Percentiles rank a stretch among this genome's conserved stretches.
phyloP scores from a whole-genome alignment of 2,888 invertebrate species.

The Rhynchonema sp. region DNA sequence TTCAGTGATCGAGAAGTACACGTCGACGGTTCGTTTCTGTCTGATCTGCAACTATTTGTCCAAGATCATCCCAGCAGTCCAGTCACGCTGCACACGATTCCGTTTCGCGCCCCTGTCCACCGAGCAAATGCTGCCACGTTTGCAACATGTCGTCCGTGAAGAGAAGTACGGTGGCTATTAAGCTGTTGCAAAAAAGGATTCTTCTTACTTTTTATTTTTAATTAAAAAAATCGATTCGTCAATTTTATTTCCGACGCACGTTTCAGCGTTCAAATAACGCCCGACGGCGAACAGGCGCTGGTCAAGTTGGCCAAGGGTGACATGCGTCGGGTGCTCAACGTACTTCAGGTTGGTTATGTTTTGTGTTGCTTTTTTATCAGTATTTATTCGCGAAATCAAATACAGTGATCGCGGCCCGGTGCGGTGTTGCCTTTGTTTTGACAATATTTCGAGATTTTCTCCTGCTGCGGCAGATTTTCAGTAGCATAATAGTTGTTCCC shows the following conservation, averaged over 20 bases:
- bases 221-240: background rate
- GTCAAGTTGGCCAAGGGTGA: constrained; percentile 78
- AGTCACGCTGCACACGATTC: constrained; percentile 89
- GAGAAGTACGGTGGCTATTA: background rate
- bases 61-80: constrained; percentile 93
- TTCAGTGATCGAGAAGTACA: constrained; percentile 90
- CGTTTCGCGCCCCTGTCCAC: constrained; percentile 70
- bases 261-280: constrained; percentile 54
- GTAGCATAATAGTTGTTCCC: too few species aligned
- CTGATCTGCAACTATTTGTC: constrained; percentile 95
- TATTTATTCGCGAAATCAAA: background rate
- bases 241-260: background rate
- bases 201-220: background rate
- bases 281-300: constrained; percentile 71
- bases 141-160: constrained; percentile 51
- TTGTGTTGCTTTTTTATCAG: background rate
- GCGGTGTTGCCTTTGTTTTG: background rate
- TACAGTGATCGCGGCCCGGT: background rate
- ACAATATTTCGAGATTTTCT: too few species aligned
- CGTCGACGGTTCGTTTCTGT: constrained; percentile 92
- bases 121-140: constrained; percentile 67
- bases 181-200: background rate
- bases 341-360: constrained; percentile 46
- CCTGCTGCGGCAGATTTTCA: too few species aligned
- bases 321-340: constrained; percentile 90